Evolutionary conservation across 1,140 invertebrate genomes (phyloP), one percentile per base, ranked within the genome.

Genomic region (Drosophila truncata): DNA sequence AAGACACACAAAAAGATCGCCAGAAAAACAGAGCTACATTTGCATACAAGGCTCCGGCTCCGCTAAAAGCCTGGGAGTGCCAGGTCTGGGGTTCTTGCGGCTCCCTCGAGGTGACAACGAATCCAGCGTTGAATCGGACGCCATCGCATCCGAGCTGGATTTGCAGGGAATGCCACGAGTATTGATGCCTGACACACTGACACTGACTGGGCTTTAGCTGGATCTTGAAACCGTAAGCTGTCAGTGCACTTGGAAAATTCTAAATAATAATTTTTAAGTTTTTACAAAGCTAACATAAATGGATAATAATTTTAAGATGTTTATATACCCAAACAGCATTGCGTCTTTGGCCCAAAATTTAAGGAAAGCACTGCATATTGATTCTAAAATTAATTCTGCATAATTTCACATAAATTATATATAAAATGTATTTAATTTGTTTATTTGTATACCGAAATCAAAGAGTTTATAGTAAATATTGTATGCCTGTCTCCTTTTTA

Each of bases 81-180:
- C 84, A 47, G 11, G 52, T 37, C 54, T 55, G 37, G 35, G 46
- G 61, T 87, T 83, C 85, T 88, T 58, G 65, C 47, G 57, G 81
- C 79, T 52, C 64, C 81, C 78, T 72, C 71, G 71, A 85, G 81
- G 85, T 85, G 85, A 82, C 82, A 77, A 72, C 64, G 73, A 67
- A 57, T 80, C 55, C 39, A 54, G 42, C 44, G 44, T 25, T 25
- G 35, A 27, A 55, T 41, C 52, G 46, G 14, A 46, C 39, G 46
- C 46, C 60, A 37, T 33, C 46, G 44, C 35, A 20, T 44, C 63
- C 31, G 58, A 35, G 54, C 31, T 50, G 72, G 49, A 63, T 67
- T 66, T 46, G 67, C 62, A 35, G 75, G 42, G 31, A 41, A 41
- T 39, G 31, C 52, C 5, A 37, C 13, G 27, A 55, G 35, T 69